A percentile compares a stretch with the other conserved stretches of the same genome.
phyloP scores from a whole-genome alignment of 2,888 invertebrate genomes.

The Horisme vitalbata region DNA sequence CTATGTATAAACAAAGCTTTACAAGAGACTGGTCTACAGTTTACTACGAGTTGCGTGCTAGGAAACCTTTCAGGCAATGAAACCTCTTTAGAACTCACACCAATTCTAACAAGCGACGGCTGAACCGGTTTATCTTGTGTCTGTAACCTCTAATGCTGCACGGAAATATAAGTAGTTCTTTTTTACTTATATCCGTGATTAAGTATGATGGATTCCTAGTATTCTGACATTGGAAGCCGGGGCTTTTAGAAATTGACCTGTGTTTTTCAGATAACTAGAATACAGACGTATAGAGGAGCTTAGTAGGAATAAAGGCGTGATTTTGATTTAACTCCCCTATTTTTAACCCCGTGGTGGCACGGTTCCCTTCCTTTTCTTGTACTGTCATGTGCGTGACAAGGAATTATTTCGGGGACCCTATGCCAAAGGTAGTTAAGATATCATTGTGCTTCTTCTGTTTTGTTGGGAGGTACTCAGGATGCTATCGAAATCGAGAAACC shows the following conservation, averaged over 20 bases:
- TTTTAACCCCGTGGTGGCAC: too few relatives aligned
- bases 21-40: background rate
- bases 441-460: too few relatives aligned
- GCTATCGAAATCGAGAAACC: too few relatives aligned
- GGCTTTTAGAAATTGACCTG: background rate
- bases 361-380: too few relatives aligned
- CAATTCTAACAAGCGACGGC: background rate
- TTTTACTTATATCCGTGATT: conserved; percentile 5
- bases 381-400: conserved; percentile 5
- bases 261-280: background rate
- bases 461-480: too few relatives aligned
- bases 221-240: conserved; percentile 8
- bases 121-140: too few relatives aligned
- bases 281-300: background rate
- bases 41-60: background rate
- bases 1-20: background rate
- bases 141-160: too few relatives aligned
- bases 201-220: conserved; percentile 21
- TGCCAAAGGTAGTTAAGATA: too few relatives aligned
- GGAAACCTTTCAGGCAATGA: background rate
- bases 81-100: too few relatives aligned
- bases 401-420: background rate
- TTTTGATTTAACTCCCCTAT: too few relatives aligned
- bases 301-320: background rate
- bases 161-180: background rate